Evolutionary conservation across 2,113 vertebrate genomes (phyloP).

Genomic region (Atrichornis clamosus): DNA sequence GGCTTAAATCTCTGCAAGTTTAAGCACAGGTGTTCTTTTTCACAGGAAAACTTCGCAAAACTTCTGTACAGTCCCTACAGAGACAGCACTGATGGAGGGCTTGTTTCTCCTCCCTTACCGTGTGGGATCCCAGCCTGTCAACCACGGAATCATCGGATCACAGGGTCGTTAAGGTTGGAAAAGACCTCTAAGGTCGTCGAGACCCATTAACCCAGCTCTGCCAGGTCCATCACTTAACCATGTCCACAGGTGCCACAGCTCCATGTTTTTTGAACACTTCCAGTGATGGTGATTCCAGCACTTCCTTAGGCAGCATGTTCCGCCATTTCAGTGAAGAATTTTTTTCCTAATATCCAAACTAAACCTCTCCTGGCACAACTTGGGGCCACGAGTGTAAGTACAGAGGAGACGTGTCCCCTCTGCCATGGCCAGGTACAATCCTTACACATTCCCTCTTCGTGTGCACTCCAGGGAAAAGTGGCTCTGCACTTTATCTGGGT

Average conservation of each 20-base stretch:
- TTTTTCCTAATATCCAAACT: neutral
- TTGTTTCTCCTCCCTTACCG: neutral
- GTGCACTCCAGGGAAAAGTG: neutral
- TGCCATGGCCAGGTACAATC: neutral
- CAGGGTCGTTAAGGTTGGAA: neutral
- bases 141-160: neutral
- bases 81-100: fast-evolving
- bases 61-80: neutral
- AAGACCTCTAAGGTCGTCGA: neutral
- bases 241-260: neutral
- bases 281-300: neutral
- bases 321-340: neutral
- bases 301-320: neutral
- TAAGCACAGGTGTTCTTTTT: neutral
- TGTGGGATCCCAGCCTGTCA: neutral
- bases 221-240: neutral
- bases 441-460: neutral
- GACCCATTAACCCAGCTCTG: neutral
- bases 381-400: neutral
- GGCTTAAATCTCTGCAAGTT: neutral
- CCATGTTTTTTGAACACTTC: neutral
- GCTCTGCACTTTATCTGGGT: neutral
- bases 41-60: neutral
- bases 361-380: neutral
- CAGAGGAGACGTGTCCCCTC: neutral